Percentiles rank a stretch among this genome's conserved stretches.
phyloP scores from a whole-genome alignment of 2,888 invertebrate species.

The Formica aserva region DNA sequence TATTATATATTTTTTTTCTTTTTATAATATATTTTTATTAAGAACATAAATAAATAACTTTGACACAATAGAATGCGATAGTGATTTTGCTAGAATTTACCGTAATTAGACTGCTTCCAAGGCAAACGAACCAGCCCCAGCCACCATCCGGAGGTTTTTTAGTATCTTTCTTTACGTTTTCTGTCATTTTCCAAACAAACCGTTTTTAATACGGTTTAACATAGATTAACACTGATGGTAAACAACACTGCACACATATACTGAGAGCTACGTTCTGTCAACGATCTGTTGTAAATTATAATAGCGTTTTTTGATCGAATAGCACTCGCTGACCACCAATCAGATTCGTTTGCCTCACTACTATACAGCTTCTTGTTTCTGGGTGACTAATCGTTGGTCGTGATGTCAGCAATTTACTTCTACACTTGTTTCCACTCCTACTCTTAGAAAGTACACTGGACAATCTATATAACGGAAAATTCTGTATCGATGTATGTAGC shows the following conservation, averaged over 20 bases:
- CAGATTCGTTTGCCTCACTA: neutral
- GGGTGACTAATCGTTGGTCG: constrained; percentile 25
- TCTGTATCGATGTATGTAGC: neutral
- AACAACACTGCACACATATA: neutral
- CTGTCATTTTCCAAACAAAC: neutral
- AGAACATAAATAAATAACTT: neutral
- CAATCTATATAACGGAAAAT: neutral
- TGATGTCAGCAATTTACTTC: constrained; percentile 33
- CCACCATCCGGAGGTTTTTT: constrained; percentile 91
- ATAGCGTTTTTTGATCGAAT: neutral
- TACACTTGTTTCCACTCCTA: constrained; percentile 30
- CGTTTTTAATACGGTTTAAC: neutral
- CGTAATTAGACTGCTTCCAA: constrained; percentile 94
- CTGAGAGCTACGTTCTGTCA: neutral
- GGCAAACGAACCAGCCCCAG: constrained; percentile 95
- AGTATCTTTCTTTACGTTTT: constrained; percentile 23
- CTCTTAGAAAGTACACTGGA: constrained; percentile 49
- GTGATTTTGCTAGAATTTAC: constrained; percentile 86
- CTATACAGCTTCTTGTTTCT: neutral
- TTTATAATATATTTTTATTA: neutral
- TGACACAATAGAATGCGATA: neutral
- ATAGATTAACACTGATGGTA: neutral
- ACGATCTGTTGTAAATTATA: neutral
- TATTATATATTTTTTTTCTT: neutral
- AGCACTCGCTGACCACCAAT: neutral